phyloP scores from a whole-genome alignment of 2,113 vertebrate genomes.

The Turnix velox region DNA sequence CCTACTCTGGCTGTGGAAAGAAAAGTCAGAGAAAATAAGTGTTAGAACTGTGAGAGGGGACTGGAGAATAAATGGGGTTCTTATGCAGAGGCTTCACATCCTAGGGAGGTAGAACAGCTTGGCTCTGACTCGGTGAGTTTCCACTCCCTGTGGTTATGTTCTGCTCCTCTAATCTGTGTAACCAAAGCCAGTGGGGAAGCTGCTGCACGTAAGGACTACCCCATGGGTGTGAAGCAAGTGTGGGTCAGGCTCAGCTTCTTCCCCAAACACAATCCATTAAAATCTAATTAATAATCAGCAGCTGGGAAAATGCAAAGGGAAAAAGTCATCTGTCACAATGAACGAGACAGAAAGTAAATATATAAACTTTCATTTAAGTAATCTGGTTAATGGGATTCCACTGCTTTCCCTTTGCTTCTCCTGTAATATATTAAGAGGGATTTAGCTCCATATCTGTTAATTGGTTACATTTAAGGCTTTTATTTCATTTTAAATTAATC shows the following conservation, averaged over 20 bases:
- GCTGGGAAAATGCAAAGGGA: neutral
- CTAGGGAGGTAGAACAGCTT: neutral
- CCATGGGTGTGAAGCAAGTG: neutral
- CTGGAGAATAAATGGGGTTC: neutral
- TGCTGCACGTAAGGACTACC: fast-evolving
- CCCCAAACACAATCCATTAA: neutral
- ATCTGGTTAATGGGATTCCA: neutral
- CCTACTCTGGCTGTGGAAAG: neutral
- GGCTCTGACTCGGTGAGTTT: neutral
- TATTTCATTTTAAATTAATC: neutral
- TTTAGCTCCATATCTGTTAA: neutral
- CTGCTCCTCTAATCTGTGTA: neutral
- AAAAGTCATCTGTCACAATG: neutral
- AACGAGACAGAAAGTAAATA: neutral
- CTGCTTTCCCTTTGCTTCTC: slow-evolving; percentile 31
- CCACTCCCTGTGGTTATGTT: neutral
- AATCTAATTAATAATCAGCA: neutral
- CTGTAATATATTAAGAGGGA: slow-evolving; percentile 31
- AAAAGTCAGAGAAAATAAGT: neutral
- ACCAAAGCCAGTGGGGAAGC: neutral
- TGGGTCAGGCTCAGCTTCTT: neutral
- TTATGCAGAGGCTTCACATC: neutral
- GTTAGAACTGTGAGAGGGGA: neutral
- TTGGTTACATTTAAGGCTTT: neutral
- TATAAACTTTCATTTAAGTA: neutral